Conservation (phyloP, 2,888 invertebrate genomes). For the Galeopsomyia nigrocyanea region DNA sequence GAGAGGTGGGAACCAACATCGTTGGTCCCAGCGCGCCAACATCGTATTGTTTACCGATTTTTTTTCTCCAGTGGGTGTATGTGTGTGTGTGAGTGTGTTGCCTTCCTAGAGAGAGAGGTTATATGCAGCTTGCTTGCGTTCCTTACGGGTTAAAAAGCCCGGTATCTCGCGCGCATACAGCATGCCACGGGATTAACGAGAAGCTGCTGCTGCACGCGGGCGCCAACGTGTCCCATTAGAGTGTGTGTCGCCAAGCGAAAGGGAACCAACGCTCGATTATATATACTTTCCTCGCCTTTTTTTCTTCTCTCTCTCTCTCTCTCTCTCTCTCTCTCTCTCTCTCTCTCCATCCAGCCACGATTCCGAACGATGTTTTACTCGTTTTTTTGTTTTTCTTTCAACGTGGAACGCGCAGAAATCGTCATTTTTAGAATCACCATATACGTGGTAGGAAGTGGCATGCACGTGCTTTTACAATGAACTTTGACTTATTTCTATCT, state of each 20-base stretch:
- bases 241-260: conserved; percentile 18
- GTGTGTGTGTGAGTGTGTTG: conserved; percentile 45
- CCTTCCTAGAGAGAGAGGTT: not conserved
- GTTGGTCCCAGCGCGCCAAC: conserved; percentile 60
- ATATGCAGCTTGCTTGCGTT: too few relatives aligned
- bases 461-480: conserved; percentile 12
- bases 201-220: conserved; percentile 32
- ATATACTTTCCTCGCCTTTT: not conserved
- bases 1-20: conserved; percentile 67
- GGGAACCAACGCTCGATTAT: conserved; percentile 7
- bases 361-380: not conserved
- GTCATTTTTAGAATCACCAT: conserved; percentile 17
- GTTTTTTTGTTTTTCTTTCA: not conserved
- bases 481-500: conserved; percentile 10
- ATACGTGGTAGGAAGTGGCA: not conserved
- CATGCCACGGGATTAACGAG: conserved; percentile 24
- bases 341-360: conserved; percentile 11
- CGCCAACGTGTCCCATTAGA: conserved; percentile 61
- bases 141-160: not conserved
- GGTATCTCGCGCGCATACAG: conserved; percentile 8
- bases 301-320: conserved; percentile 10
- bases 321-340: too few relatives aligned
- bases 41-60: conserved; percentile 66
- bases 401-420: conserved; percentile 9
- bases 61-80: conserved; percentile 53